Conservation (phyloP, 2,797 vertebrate species). For the Agapornis canus region DNA sequence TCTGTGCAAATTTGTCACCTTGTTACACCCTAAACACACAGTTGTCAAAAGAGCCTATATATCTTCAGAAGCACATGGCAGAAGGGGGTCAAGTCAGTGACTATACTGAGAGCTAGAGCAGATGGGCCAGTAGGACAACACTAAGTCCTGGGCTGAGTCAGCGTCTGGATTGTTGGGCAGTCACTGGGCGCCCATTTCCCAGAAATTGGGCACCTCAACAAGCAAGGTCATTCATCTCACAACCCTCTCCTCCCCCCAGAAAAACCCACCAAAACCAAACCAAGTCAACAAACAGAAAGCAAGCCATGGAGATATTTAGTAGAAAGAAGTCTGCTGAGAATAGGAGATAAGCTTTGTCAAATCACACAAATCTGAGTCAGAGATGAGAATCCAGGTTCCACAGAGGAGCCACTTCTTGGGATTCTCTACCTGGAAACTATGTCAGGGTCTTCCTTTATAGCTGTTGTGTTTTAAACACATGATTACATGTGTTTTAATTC, state of each 20-base stretch:
- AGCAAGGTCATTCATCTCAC: neutral
- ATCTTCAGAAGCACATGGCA: neutral
- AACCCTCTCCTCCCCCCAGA: neutral
- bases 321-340: neutral
- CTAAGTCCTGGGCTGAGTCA: neutral
- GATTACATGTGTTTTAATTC: neutral
- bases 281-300: neutral
- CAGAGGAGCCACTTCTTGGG: accelerated
- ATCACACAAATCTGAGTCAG: neutral
- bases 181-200: neutral
- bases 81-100: neutral
- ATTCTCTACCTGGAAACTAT: neutral
- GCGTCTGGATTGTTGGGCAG: neutral
- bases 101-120: accelerated
- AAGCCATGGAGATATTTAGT: neutral
- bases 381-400: neutral
- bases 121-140: neutral
- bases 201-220: neutral
- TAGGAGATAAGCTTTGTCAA: neutral
- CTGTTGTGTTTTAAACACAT: neutral
- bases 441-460: neutral
- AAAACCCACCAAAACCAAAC: neutral
- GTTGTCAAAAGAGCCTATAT: neutral
- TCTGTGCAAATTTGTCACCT: neutral
- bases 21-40: neutral